Evolutionary conservation across 2,888 invertebrate genomes (phyloP).

Genomic region (Metellina segmentata): DNA sequence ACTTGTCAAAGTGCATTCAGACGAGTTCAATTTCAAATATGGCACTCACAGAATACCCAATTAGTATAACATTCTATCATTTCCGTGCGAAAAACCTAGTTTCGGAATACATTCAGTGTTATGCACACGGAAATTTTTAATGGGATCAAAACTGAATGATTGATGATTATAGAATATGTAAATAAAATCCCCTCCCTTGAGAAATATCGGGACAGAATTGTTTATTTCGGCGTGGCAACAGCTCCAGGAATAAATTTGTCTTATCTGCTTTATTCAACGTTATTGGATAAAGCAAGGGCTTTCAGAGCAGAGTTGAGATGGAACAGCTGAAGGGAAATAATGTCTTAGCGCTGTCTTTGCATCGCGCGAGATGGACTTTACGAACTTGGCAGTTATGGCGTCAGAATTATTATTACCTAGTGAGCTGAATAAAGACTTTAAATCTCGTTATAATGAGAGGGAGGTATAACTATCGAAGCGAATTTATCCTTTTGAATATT

Average conservation of each 20-base stretch:
- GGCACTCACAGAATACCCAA: not conserved
- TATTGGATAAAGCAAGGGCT: slow-evolving; percentile 9
- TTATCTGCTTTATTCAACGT: not conserved
- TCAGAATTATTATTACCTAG: slow-evolving; percentile 2
- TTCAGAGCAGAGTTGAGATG: not conserved
- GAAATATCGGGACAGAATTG: slow-evolving; percentile 11
- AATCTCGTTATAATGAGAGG: slow-evolving; percentile 32
- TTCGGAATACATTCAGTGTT: no score
- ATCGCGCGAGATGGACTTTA: not conserved
- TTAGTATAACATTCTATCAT: not conserved
- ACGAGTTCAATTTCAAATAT: no score
- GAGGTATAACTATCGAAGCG: not conserved
- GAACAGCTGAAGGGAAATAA: slow-evolving; percentile 10
- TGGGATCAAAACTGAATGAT: slow-evolving; percentile 35
- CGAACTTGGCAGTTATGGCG: not conserved
- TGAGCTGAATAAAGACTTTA: not conserved
- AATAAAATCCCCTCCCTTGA: not conserved
- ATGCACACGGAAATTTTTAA: slow-evolving; percentile 3
- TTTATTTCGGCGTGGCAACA: slow-evolving; percentile 8
- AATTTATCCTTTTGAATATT: slow-evolving; percentile 14
- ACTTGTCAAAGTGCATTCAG: no score
- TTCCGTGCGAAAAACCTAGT: not conserved
- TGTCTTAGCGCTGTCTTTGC: not conserved
- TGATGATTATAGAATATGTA: slow-evolving; percentile 47
- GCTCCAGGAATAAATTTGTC: slow-evolving; percentile 10